Percentiles rank a stretch among this genome's conserved stretches.
Evolutionary conservation across 2,888 invertebrate genomes (phyloP).

Genomic region (Tipula unca): DNA sequence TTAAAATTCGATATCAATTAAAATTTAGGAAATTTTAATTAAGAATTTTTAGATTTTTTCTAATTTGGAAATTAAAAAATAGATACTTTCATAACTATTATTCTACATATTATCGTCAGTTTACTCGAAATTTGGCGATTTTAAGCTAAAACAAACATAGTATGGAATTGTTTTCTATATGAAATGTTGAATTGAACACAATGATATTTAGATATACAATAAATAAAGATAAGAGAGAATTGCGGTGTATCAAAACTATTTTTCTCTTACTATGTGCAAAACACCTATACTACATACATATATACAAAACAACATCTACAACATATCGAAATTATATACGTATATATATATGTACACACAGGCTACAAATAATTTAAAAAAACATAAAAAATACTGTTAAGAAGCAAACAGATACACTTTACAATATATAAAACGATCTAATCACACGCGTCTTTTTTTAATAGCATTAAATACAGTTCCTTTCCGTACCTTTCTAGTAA

Average conservation of each 20-base stretch:
- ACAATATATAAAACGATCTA: neutral
- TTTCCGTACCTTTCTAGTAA: conserved; percentile 65
- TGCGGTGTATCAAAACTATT: neutral
- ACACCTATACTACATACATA: neutral
- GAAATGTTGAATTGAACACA: too few species aligned
- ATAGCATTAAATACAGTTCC: conserved; percentile 20
- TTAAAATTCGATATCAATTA: too few species aligned
- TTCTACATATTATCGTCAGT: too few species aligned
- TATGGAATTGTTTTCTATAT: too few species aligned
- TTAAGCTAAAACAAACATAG: too few species aligned
- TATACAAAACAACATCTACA: neutral
- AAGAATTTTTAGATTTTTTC: too few species aligned
- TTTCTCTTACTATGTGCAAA: neutral
- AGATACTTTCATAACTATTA: too few species aligned
- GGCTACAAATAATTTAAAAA: neutral
- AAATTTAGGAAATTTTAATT: too few species aligned
- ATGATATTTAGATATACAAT: neutral
- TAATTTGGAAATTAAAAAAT: too few species aligned
- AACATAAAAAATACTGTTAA: neutral
- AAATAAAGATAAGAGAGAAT: neutral
- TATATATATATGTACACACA: neutral
- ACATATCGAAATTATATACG: neutral
- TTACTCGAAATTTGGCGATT: too few species aligned
- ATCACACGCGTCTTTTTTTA: conserved; percentile 9
- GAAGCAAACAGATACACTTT: neutral